Conservation (phyloP, 2,888 invertebrate species). For the Agrilus biguttatus region DNA sequence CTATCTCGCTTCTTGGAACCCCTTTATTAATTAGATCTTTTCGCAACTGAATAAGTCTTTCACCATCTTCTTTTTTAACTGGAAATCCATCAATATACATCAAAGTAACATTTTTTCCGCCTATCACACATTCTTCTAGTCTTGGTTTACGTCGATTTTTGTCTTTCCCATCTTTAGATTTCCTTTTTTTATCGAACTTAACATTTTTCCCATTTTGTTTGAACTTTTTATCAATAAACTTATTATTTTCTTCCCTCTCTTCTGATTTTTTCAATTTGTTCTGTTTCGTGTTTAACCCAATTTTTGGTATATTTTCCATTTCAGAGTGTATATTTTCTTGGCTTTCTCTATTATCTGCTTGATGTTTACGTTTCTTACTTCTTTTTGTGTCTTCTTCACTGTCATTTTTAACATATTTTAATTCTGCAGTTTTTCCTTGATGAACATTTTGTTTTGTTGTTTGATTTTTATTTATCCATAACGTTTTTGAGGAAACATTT, state of each 20-base stretch:
- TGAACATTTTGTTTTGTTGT: conserved; percentile 3
- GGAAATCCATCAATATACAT: conserved; percentile 56
- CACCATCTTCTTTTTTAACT: conserved; percentile 55
- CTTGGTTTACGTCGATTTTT: conserved; percentile 33
- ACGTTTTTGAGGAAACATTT: neutral
- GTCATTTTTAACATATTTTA: neutral
- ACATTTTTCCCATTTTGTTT: conserved; percentile 14
- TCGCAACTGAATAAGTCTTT: conserved; percentile 44
- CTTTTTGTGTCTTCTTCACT: conserved; percentile 1
- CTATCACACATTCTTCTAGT: conserved; percentile 29
- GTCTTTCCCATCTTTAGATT: conserved; percentile 13
- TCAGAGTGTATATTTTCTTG: too few relatives aligned
- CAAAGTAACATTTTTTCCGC: conserved; percentile 47
- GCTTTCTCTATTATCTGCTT: too few relatives aligned
- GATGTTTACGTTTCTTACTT: neutral
- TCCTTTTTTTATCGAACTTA: conserved; percentile 7
- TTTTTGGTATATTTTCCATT: neutral
- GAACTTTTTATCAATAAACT: conserved; percentile 6
- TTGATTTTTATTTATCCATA: neutral
- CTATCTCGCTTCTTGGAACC: conserved; percentile 51
- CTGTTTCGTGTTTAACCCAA: conserved; percentile 5
- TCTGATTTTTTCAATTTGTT: conserved; percentile 5
- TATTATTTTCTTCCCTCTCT: conserved; percentile 2
- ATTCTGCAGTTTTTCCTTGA: conserved; percentile 3
- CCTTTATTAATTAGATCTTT: conserved; percentile 50